Evolutionary conservation across 2,113 vertebrate species (phyloP).

Genomic region (Aldabrachelys gigantea): DNA sequence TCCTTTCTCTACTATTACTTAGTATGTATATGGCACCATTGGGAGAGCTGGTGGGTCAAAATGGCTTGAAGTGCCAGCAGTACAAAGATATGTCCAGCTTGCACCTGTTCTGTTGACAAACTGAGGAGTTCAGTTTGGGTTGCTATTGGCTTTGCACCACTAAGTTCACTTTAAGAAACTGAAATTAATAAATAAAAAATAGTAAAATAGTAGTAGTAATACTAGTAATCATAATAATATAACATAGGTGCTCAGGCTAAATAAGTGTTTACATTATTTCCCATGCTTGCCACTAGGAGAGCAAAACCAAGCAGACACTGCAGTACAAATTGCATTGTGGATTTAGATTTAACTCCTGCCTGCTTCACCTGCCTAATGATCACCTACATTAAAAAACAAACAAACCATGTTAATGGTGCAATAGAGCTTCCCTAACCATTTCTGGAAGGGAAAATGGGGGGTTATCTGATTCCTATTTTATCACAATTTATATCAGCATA

Average conservation of each 20-base stretch:
- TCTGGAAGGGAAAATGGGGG: slow-evolving; percentile 61
- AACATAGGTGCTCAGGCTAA: background rate
- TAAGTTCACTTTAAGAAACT: slow-evolving; percentile 62
- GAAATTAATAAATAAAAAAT: background rate
- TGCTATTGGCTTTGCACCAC: slow-evolving; percentile 52
- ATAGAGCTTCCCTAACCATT: slow-evolving; percentile 70
- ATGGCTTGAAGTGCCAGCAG: fast-evolving
- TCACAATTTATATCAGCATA: slow-evolving; percentile 80
- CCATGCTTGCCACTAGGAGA: slow-evolving; percentile 40
- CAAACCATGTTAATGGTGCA: slow-evolving; percentile 71
- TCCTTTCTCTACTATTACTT: background rate
- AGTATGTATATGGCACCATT: background rate
- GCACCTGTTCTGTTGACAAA: background rate
- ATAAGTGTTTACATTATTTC: slow-evolving; percentile 65
- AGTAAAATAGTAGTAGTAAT: background rate
- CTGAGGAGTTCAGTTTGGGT: background rate
- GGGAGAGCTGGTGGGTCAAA: fast-evolving
- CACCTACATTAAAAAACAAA: slow-evolving; percentile 71
- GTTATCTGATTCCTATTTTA: slow-evolving; percentile 75
- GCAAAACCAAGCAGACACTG: slow-evolving; percentile 50
- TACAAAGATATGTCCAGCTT: fast-evolving
- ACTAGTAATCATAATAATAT: slow-evolving; percentile 2
- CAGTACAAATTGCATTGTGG: slow-evolving; percentile 46
- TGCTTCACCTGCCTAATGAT: slow-evolving; percentile 45
- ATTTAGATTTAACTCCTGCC: slow-evolving; percentile 50